Evolutionary conservation across 2,888 invertebrate species (phyloP).

Genomic region (Onchidella celtica): DNA sequence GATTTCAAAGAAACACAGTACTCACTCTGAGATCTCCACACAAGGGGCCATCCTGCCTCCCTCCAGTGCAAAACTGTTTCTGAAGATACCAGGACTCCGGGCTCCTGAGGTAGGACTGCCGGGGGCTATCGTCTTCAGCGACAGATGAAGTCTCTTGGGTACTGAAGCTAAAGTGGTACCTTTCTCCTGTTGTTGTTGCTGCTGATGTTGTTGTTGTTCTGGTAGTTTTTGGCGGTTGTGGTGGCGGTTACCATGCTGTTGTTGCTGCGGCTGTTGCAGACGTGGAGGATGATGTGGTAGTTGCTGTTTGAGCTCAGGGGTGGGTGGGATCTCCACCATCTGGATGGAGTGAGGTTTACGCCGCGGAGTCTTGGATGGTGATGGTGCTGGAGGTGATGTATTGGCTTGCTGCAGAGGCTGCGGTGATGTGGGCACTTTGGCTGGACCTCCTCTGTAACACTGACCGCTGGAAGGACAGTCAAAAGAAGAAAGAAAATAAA

Average conservation of each 20-base stretch:
- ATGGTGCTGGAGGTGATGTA: not conserved
- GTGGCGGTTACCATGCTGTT: not conserved
- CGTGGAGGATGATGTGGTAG: conserved; percentile 62
- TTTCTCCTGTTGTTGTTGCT: not conserved
- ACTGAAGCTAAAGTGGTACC: not conserved
- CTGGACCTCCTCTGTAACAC: conserved; percentile 87
- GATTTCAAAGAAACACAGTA: too few species aligned
- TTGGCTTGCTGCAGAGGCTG: not conserved
- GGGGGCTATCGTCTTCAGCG: conserved; percentile 81
- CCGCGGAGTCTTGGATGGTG: conserved; percentile 54
- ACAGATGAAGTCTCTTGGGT: conserved; percentile 82
- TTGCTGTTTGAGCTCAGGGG: conserved; percentile 61
- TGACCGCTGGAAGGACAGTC: conserved; percentile 83
- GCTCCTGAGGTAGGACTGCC: not conserved
- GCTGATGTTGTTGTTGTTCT: not conserved
- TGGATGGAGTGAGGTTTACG: conserved; percentile 89
- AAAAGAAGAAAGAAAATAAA: not conserved
- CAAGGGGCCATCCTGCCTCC: conserved; percentile 52
- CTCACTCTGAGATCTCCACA: conserved; percentile 70
- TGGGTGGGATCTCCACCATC: conserved; percentile 89
- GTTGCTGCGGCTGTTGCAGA: conserved; percentile 28
- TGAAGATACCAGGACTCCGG: conserved; percentile 4
- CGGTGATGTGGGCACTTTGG: not conserved
- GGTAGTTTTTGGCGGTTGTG: not conserved
- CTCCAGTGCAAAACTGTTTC: conserved; percentile 37